Evolutionary conservation across 2,888 invertebrate species (phyloP).

Genomic region (Harpalus rubripes): DNA sequence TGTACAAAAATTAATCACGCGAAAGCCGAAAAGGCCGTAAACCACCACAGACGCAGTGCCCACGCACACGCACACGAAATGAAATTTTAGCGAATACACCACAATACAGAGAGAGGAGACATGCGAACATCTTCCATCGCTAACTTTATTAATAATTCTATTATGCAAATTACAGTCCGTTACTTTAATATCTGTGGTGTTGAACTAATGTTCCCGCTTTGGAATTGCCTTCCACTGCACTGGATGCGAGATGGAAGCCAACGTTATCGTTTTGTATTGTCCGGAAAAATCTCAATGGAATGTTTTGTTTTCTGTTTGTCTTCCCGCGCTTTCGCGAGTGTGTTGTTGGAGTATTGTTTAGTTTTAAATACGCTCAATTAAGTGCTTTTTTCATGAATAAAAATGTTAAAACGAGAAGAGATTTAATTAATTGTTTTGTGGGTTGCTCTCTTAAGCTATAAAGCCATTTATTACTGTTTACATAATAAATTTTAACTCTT

Average conservation of each 20-base stretch:
- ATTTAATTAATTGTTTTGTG: constrained; percentile 41
- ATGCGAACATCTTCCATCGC: constrained; percentile 45
- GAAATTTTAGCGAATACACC: constrained; percentile 51
- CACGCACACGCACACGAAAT: constrained; percentile 50
- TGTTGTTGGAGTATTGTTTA: constrained; percentile 38
- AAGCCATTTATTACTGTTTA: constrained; percentile 37
- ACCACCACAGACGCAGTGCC: constrained; percentile 26
- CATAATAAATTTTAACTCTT: constrained; percentile 9
- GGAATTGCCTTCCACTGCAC: constrained; percentile 22
- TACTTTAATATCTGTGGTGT: constrained; percentile 60
- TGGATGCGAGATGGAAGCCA: not conserved
- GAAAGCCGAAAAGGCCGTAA: constrained; percentile 59
- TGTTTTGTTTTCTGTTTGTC: constrained; percentile 43
- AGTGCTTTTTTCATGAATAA: constrained; percentile 44
- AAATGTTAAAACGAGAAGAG: constrained; percentile 36
- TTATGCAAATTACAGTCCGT: constrained; percentile 61
- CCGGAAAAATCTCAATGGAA: constrained; percentile 46
- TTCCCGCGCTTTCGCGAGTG: constrained; percentile 10
- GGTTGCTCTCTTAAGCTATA: constrained; percentile 18
- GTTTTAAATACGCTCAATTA: constrained; percentile 40
- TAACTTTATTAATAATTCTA: constrained; percentile 61
- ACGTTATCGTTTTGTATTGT: constrained; percentile 29
- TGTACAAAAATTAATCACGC: constrained; percentile 64
- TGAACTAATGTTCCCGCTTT: constrained; percentile 57
- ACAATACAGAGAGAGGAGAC: constrained; percentile 27